Evolutionary conservation across 2,888 invertebrate genomes (phyloP).

Genomic region (Drosophila leonis): DNA sequence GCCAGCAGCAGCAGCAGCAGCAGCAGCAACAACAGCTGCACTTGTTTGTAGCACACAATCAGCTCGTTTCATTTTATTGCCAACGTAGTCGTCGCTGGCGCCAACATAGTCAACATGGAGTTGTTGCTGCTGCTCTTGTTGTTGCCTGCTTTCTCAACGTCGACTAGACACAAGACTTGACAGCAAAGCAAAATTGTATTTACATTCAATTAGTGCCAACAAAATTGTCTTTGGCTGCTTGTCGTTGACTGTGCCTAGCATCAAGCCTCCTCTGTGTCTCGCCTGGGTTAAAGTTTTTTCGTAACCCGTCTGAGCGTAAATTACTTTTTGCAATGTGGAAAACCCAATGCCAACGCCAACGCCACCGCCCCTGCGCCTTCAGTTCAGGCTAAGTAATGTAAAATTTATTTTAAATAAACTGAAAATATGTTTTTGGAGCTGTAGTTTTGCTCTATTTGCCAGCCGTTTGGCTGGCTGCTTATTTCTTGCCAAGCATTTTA

Average conservation of each 20-base stretch:
- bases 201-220: constrained; percentile 81
- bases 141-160: constrained; percentile 37
- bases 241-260: constrained; percentile 63
- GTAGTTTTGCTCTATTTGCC: constrained; percentile 36
- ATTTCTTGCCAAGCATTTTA: constrained; percentile 75
- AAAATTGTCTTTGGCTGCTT: constrained; percentile 81
- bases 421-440: constrained; percentile 71
- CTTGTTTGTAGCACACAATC: constrained; percentile 78
- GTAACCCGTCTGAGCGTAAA: constrained; percentile 65
- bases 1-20: constrained; percentile 1
- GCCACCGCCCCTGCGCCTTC: constrained; percentile 18
- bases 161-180: constrained; percentile 81
- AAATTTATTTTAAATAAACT: constrained; percentile 81
- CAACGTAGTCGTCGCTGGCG: constrained; percentile 58
- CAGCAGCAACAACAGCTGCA: constrained; percentile 50
- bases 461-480: constrained; percentile 47
- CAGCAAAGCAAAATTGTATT: constrained; percentile 82
- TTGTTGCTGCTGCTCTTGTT: constrained; percentile 6
- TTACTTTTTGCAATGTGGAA: constrained; percentile 66
- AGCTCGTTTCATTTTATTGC: constrained; percentile 80
- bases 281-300: constrained; percentile 28
- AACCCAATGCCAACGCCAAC: background rate
- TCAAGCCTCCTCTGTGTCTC: constrained; percentile 16
- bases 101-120: constrained; percentile 19
- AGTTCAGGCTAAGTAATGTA: constrained; percentile 72